phyloP scores from a whole-genome alignment of 2,113 vertebrate species.

The Perognathus longimembris region DNA sequence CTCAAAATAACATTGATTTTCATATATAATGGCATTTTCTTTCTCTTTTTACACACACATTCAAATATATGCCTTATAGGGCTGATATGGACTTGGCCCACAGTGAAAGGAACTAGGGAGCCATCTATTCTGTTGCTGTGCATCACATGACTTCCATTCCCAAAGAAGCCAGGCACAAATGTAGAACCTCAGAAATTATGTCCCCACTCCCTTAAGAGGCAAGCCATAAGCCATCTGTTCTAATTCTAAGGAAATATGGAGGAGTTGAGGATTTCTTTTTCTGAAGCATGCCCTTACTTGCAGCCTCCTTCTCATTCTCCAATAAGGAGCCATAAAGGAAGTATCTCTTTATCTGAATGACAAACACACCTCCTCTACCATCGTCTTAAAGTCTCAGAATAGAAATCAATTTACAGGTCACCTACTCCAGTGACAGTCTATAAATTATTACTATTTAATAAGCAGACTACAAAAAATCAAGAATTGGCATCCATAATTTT shows the following conservation, averaged over 20 bases:
- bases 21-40: background rate
- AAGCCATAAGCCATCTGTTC: background rate
- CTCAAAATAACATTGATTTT: background rate
- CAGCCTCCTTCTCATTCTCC: background rate
- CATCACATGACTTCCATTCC: background rate
- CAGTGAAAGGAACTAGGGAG: accelerated
- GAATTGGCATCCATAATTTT: background rate
- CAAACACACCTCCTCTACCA: background rate
- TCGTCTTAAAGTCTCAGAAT: background rate
- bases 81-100: background rate
- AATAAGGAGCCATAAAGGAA: background rate
- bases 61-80: background rate
- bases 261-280: background rate
- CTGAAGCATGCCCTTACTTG: background rate
- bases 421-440: background rate
- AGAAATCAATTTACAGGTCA: background rate
- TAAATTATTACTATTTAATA: background rate
- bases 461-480: background rate
- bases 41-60: background rate
- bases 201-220: background rate
- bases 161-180: background rate
- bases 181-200: background rate
- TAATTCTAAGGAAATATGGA: background rate
- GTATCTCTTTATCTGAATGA: background rate
- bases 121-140: background rate